Evolutionary conservation across 35 echinoderm and acorn worm genomes (phyloP).

Genomic region (Chiridota heheva): DNA sequence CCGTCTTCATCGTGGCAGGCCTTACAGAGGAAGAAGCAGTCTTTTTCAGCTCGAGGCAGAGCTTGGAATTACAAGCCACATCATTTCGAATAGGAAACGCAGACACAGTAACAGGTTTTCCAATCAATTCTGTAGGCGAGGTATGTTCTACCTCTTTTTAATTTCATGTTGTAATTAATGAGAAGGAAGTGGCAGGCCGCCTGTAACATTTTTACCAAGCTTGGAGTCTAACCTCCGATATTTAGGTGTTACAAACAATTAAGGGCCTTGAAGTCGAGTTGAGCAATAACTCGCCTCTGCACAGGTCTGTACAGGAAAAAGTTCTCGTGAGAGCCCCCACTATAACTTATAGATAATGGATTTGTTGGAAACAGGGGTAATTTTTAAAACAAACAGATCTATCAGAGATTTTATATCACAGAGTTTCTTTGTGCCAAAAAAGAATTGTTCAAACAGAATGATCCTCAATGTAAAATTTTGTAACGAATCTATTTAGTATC

Average conservation of each 20-base stretch:
- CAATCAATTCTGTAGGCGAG: no score
- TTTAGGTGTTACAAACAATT: constrained; percentile 18
- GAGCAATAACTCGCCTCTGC: background rate
- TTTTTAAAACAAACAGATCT: constrained; percentile 22
- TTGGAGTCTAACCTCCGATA: constrained; percentile 26
- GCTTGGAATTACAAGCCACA: background rate
- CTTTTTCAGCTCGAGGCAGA: constrained; percentile 8
- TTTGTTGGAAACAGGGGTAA: constrained; percentile 33
- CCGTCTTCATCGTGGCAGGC: background rate
- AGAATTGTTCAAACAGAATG: constrained; percentile 61
- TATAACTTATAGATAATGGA: constrained; percentile 6
- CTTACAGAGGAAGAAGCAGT: constrained; percentile 7
- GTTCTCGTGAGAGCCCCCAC: background rate
- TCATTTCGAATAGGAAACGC: no score
- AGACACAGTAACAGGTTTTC: no score
- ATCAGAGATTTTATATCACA: constrained; percentile 15
- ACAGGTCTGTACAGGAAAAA: constrained; percentile 1
- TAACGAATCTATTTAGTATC: constrained; percentile 60
- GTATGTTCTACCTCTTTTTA: no score
- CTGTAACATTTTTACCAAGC: background rate
- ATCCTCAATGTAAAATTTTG: constrained; percentile 62
- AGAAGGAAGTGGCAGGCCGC: constrained; percentile 31
- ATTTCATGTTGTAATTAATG: no score
- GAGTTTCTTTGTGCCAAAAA: constrained; percentile 51
- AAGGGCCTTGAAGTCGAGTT: constrained; percentile 36